phyloP scores from a whole-genome alignment of 2,888 invertebrate genomes.

The Torymus aiolomorphi region DNA sequence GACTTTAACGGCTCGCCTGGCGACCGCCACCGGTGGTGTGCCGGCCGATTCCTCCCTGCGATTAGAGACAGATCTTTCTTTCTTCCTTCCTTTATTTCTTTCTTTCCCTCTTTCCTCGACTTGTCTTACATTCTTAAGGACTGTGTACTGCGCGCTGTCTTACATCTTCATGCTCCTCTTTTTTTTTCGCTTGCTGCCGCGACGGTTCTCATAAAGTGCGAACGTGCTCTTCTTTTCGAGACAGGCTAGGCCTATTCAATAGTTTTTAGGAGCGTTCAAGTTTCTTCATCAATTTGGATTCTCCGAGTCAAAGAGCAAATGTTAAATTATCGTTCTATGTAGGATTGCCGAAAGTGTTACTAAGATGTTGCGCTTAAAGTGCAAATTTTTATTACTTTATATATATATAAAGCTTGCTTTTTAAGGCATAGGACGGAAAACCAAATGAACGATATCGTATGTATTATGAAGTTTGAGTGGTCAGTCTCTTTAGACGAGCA shows the following conservation, averaged over 20 bases:
- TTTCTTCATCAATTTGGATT: too few species aligned
- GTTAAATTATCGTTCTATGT: too few species aligned
- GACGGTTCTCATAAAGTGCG: too few species aligned
- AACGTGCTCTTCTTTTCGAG: too few species aligned
- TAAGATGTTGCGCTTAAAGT: too few species aligned
- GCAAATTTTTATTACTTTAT: too few species aligned
- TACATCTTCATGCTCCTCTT: constrained; percentile 27
- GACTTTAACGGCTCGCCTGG: constrained; percentile 27
- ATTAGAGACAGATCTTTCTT: constrained; percentile 52
- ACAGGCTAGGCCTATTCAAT: too few species aligned
- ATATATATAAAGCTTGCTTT: too few species aligned
- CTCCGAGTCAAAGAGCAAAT: too few species aligned
- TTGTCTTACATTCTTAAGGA: not conserved
- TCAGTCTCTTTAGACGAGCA: constrained; percentile 45
- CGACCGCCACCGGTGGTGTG: constrained; percentile 22
- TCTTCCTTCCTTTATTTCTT: constrained; percentile 8
- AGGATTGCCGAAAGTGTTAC: too few species aligned
- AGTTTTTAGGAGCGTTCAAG: too few species aligned
- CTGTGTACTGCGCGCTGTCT: constrained; percentile 37
- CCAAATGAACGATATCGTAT: constrained; percentile 12
- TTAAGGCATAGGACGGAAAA: constrained; percentile 32
- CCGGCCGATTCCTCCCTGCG: constrained; percentile 42
- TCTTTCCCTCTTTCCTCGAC: constrained; percentile 17
- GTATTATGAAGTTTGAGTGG: constrained; percentile 14
- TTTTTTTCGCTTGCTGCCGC: not conserved